Conservation (phyloP, 2,888 invertebrate genomes). For the Dryadula phaetusa region DNA sequence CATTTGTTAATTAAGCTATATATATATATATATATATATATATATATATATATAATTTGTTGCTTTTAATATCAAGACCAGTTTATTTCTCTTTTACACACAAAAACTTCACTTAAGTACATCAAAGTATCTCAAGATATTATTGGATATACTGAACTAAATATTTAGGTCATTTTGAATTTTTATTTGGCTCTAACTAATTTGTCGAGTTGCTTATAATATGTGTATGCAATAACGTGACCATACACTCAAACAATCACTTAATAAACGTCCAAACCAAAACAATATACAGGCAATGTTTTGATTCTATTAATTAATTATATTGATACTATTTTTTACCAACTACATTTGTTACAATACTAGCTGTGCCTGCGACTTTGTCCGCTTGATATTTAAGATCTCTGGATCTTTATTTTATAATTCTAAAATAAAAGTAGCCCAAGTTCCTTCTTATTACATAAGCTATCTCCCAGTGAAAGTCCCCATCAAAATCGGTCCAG, state of each 20-base stretch:
- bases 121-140: not conserved
- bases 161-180: not conserved
- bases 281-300: not conserved
- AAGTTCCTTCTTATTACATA: too few relatives aligned
- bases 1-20: constrained; percentile 19
- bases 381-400: too few relatives aligned
- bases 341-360: too few relatives aligned
- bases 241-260: not conserved
- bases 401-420: too few relatives aligned
- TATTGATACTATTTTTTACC: too few relatives aligned
- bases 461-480: too few relatives aligned
- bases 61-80: not conserved
- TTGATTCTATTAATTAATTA: not conserved
- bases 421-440: too few relatives aligned
- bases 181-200: not conserved
- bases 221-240: not conserved
- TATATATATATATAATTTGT: too few relatives aligned
- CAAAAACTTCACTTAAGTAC: not conserved
- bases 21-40: too few relatives aligned
- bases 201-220: constrained; percentile 1
- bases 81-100: not conserved
- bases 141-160: not conserved
- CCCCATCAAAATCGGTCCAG: too few relatives aligned
- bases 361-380: too few relatives aligned
- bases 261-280: not conserved